phyloP scores from a whole-genome alignment of 2,113 vertebrate genomes.

The Lepisosteus oculatus region DNA sequence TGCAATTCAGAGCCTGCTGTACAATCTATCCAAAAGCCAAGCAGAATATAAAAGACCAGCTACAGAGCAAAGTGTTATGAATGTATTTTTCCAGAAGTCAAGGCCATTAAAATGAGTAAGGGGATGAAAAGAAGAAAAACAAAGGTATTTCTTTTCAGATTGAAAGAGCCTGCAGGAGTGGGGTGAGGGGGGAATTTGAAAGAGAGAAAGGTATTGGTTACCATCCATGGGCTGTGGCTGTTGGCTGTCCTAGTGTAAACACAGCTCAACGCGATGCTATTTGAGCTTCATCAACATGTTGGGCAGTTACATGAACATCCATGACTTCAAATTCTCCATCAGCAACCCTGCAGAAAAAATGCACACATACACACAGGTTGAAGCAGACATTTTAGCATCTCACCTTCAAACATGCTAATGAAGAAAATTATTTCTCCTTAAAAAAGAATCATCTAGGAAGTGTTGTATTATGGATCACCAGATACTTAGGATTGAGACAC shows the following conservation, averaged over 20 bases:
- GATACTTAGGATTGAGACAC: too few species aligned
- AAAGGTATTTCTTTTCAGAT: conserved; percentile 16
- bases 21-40: not conserved
- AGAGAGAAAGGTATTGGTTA: not conserved
- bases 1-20: not conserved
- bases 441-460: too few species aligned
- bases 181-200: not conserved
- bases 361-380: not conserved
- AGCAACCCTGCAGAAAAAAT: not conserved
- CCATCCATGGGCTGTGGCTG: not conserved
- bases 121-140: conserved; percentile 10
- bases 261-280: not conserved
- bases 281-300: not conserved
- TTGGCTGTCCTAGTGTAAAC: not conserved
- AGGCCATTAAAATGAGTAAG: conserved; percentile 4
- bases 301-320: not conserved
- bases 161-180: not conserved
- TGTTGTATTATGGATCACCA: too few species aligned
- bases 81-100: conserved; percentile 10
- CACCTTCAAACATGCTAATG: too few species aligned
- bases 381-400: not conserved
- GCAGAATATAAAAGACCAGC: not conserved
- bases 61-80: conserved; percentile 6
- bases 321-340: not conserved
- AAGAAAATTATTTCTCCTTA: too few species aligned